Evolutionary conservation across 1,140 invertebrate species (phyloP), one percentile per base, ranked within the genome.

Genomic region (Marisa cornuarietis): DNA sequence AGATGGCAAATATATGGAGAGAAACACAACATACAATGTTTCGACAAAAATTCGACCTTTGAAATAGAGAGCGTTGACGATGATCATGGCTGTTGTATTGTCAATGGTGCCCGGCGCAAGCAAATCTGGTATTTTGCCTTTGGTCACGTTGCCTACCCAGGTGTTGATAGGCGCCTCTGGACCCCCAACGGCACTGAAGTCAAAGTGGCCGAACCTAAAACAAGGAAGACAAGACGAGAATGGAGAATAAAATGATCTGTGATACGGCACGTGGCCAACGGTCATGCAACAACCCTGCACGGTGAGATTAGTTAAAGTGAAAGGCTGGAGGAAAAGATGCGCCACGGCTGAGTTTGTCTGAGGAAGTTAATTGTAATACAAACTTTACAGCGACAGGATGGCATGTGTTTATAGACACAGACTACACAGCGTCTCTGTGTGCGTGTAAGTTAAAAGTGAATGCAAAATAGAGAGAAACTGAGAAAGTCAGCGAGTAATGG

Each of bases 31-130:
- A 22, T 52, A 22, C 20, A 61, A 58, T 62, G 14, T n/a, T 81
- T 42, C 77, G 80, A 63, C 91, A 92, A 92, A 14, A 58, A 58
- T 8, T 74, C 93, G 92, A n/a, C 93, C 95, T 83, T 94, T 95
- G 78, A 96, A 96, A 80, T 96, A 96, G 10, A 96, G 88, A 52
- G 80, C 80, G 49, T 81, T 81, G 71, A 81, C 61, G 9, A 81
- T 49, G 58, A 76, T 54, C 80, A 81, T 78, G 63, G 68, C 76
- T 22, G 80, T 81, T 42, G 14, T 11, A 0, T 13, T 9, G 24
- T 24, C 26, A 10, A 81, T 73, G 65, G 75, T 73, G 16, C 63
- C 76, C 24, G 22, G 80, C 1, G 11, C 10, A 54, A 81, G 66
- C 18, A 81, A 62, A 49, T 78, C 69, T 20, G 20, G 52, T 31